Evolutionary conservation across 2,888 invertebrate genomes (phyloP).

Genomic region (Xanthia togata): DNA sequence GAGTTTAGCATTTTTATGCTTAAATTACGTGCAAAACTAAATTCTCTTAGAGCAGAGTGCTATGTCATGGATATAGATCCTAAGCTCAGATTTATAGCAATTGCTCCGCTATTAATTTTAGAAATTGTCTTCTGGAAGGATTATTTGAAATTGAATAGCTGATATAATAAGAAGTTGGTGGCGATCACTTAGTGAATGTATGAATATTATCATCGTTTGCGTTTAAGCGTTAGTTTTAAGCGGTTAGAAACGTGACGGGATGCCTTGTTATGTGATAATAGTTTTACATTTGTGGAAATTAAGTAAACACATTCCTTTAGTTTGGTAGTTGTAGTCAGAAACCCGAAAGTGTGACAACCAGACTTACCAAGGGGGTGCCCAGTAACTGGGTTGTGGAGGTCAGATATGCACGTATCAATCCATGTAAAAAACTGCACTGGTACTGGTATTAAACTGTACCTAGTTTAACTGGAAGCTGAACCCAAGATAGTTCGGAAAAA

Average conservation of each 20-base stretch:
- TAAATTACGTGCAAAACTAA: constrained; percentile 45
- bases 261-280: background rate
- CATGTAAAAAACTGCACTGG: too few species aligned
- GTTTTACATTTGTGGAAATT: background rate
- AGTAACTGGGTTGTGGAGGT: background rate
- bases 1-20: constrained; percentile 50
- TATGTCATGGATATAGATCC: constrained; percentile 33
- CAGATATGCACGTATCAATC: background rate
- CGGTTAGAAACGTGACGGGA: background rate
- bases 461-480: background rate
- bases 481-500: background rate
- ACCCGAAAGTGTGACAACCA: background rate
- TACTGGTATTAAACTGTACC: background rate
- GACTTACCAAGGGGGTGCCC: too few species aligned
- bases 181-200: constrained; percentile 30
- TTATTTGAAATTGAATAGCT: constrained; percentile 48
- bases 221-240: constrained; percentile 10
- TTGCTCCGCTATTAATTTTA: constrained; percentile 44
- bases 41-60: constrained; percentile 40
- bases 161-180: constrained; percentile 21
- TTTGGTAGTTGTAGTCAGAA: background rate
- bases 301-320: background rate
- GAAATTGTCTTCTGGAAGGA: constrained; percentile 52
- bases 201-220: constrained; percentile 51
- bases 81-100: constrained; percentile 55